Evolutionary conservation across 1,140 invertebrate species (phyloP).

Genomic region (Dufourea novaeangliae): DNA sequence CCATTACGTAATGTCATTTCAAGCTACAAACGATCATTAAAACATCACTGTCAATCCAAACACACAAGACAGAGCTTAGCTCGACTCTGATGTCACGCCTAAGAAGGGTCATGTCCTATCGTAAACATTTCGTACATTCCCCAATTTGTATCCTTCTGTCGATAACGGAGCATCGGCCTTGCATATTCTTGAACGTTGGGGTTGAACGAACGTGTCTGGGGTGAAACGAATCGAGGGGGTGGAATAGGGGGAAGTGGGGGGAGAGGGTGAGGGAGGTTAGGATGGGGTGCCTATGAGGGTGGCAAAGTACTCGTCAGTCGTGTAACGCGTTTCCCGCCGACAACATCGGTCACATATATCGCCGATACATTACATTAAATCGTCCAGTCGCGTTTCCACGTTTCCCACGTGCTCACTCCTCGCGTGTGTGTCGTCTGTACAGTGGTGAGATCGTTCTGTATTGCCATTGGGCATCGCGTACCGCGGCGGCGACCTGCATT

Average conservation of each 20-base stretch:
- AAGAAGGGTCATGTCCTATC: neutral
- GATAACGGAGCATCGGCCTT: slow-evolving; percentile 26
- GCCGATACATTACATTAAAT: slow-evolving; percentile 21
- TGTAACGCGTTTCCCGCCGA: slow-evolving; percentile 68
- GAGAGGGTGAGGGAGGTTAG: slow-evolving; percentile 4
- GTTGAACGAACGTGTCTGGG: slow-evolving; percentile 49
- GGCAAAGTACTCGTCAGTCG: slow-evolving; percentile 71
- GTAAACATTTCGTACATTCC: neutral
- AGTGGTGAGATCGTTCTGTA: too few relatives aligned
- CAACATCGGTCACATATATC: slow-evolving; percentile 39
- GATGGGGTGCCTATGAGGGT: slow-evolving; percentile 67
- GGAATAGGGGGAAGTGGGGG: slow-evolving; percentile 31
- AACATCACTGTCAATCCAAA: neutral
- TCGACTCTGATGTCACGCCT: too few relatives aligned
- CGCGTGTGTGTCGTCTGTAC: slow-evolving; percentile 28
- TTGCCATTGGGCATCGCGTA: slow-evolving; percentile 24
- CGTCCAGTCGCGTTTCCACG: slow-evolving; percentile 5
- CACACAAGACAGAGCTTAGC: neutral
- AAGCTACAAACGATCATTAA: neutral
- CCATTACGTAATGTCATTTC: slow-evolving; percentile 1
- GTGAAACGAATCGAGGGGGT: slow-evolving; percentile 61
- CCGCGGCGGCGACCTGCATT: slow-evolving; percentile 63
- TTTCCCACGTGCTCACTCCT: slow-evolving; percentile 42
- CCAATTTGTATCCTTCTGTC: slow-evolving; percentile 37
- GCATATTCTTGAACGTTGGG: slow-evolving; percentile 51